phyloP scores from a whole-genome alignment of 1,140 invertebrate genomes.

The Camponotus floridanus region DNA sequence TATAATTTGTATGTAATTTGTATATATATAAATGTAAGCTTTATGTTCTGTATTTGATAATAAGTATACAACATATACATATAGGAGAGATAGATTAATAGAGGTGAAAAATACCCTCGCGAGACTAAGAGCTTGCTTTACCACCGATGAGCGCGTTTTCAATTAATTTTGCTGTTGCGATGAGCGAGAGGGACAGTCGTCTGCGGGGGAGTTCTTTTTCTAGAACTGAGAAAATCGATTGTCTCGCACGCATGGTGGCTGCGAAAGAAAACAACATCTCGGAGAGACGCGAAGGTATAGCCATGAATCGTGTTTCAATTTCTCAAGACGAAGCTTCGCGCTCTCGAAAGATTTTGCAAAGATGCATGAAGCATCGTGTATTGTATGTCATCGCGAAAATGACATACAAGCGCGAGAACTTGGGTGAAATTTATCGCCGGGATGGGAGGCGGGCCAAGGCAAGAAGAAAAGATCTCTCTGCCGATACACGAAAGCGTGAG shows the following conservation, averaged over 20 bases:
- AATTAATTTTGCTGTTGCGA: slow-evolving; percentile 24
- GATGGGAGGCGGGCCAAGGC: slow-evolving; percentile 37
- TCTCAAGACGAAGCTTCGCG: slow-evolving; percentile 33
- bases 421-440: slow-evolving; percentile 45
- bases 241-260: slow-evolving; percentile 15
- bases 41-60: background rate
- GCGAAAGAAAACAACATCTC: slow-evolving; percentile 47
- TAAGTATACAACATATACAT: background rate
- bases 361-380: slow-evolving; percentile 50
- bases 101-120: background rate
- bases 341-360: slow-evolving; percentile 50
- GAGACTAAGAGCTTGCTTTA: background rate
- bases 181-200: background rate
- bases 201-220: background rate
- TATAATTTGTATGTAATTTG: too few species aligned
- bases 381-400: slow-evolving; percentile 48
- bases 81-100: too few species aligned
- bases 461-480: slow-evolving; percentile 26
- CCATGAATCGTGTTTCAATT: slow-evolving; percentile 57
- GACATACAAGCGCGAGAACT: slow-evolving; percentile 55
- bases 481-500: slow-evolving; percentile 28
- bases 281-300: slow-evolving; percentile 14
- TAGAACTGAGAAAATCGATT: slow-evolving; percentile 53
- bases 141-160: background rate
- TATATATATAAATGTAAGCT: background rate